These are phyloP conservation scores for Ia io DNA, from an alignment of 2,113 vertebrate genomes.

Conservation along the genomic window DNA sequence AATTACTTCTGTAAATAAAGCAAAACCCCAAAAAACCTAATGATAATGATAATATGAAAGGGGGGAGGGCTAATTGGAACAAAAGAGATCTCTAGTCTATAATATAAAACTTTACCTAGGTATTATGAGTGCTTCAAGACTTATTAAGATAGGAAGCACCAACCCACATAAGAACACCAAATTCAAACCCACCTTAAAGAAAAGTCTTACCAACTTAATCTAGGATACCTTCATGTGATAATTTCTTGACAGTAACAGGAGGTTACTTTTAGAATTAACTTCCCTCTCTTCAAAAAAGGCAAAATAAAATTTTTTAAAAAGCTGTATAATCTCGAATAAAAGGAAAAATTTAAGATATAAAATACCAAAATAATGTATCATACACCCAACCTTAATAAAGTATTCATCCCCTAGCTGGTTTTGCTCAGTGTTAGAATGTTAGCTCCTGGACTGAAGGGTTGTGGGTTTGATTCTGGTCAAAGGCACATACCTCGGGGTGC, in stretches of 20 bases:
- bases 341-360: neutral
- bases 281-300: neutral
- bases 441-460: no score
- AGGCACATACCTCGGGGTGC: no score
- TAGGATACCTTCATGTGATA: neutral
- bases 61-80: neutral
- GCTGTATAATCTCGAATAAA: neutral
- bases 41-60: neutral
- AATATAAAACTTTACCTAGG: neutral
- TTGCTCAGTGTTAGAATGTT: no score
- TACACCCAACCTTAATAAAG: neutral
- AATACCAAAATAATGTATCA: neutral
- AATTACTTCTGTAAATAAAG: neutral
- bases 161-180: neutral
- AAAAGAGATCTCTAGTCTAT: neutral
- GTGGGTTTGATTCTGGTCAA: no score
- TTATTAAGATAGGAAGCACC: neutral
- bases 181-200: neutral
- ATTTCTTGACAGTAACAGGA: neutral
- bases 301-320: neutral
- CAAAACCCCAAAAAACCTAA: neutral
- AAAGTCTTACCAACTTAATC: neutral
- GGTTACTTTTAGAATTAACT: conserved; percentile 14
- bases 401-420: neutral
- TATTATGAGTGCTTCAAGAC: neutral